Percentiles rank a stretch among this genome's conserved stretches.
Conservation (phyloP, 2,888 invertebrate species). For the Lumbricus terrestris region DNA sequence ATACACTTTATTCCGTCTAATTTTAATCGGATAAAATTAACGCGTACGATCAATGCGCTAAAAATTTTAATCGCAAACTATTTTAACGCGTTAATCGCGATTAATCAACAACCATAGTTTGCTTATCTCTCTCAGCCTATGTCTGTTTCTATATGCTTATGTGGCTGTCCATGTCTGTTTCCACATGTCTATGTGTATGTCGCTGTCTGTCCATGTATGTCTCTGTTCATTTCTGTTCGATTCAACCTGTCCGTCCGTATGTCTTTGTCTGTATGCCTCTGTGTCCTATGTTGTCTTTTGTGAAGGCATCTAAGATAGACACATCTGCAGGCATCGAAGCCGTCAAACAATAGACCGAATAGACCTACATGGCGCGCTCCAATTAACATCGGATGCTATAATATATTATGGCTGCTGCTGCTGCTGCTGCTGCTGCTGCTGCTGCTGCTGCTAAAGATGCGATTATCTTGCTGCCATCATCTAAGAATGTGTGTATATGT, state of each 20-base stretch:
- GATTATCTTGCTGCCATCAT: background rate
- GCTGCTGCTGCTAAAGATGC: background rate
- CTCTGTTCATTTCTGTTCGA: too few relatives aligned
- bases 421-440: background rate
- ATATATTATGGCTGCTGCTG: too few relatives aligned
- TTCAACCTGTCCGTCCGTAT: too few relatives aligned
- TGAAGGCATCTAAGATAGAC: background rate
- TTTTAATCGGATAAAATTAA: too few relatives aligned
- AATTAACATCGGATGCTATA: background rate
- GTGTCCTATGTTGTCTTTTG: background rate
- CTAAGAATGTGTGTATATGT: background rate
- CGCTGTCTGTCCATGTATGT: background rate
- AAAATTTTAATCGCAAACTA: too few relatives aligned
- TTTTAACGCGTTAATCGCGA: too few relatives aligned
- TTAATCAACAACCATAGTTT: too few relatives aligned
- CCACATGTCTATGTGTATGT: background rate
- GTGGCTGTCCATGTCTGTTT: background rate
- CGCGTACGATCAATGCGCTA: too few relatives aligned
- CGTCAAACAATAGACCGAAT: background rate
- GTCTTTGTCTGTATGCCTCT: background rate
- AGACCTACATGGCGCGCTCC: background rate
- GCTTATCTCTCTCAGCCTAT: too few relatives aligned
- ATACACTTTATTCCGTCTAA: too few relatives aligned
- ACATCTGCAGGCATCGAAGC: background rate
- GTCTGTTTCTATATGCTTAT: too few relatives aligned